Base-by-base conservation (phyloP, 2,888 invertebrate genomes). In the Nomada lathburiana region DNA sequence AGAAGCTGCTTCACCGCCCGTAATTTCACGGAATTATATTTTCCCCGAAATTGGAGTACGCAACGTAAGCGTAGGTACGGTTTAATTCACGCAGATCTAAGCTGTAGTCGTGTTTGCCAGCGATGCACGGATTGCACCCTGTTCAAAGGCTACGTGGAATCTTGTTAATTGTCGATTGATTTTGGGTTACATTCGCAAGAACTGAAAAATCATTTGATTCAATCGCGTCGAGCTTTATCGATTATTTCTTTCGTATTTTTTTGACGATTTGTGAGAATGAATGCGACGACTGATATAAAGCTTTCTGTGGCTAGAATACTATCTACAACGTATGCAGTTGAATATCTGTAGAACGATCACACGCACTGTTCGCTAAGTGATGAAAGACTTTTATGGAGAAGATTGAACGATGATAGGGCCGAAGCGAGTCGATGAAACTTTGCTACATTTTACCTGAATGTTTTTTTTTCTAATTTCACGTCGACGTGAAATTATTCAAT, bases 321-420 rank as follows among this genome's bases (percentile, higher is more conserved):
- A 47, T 16, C 57, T 50, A 47, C 9, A 20, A 50, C 57, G 23
- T 57, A 67, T 18, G 57, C 60, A 36, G 60, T 13, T 53, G 36
- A 20, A 13, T 42, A 16, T 71, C 44, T 53, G 55, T 26, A 47
- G 72, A 72, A 73, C 36, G 73, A 20, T 70, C 60, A 18, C 29
- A 60, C 52, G 20, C 60, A 62, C 59, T 70, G 16, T 68, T 68
- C 50, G 50, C 68, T 74, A 78, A 36, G 55, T 57, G 57, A 76
- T 78, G 78, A 78, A 52, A 69, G 20, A 55, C 13, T 64, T 63
- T 57, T 29, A 44, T 42, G 42, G 26, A 47, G 62, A 36, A 55
- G 44, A 67, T 4, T n/a, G 23, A 44, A 52, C 23, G 42, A 63
- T 29, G 13, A 2, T 53, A 23, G 68, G 68, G 26, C 63, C 57